phyloP scores from a whole-genome alignment of 2,888 invertebrate species.

The Allophyes oxyacanthae region DNA sequence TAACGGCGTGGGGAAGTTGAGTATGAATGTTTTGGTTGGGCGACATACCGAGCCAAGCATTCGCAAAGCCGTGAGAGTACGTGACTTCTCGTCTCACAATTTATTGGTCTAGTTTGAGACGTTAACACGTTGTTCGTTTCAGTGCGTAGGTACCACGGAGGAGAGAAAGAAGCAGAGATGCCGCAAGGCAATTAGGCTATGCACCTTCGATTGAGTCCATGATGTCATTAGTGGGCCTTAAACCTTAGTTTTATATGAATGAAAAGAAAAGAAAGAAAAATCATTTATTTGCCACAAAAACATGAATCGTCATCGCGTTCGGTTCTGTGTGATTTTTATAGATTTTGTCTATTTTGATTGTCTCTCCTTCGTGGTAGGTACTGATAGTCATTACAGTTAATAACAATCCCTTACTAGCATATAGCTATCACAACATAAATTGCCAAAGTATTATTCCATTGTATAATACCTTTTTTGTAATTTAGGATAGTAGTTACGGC shows the following conservation, averaged over 20 bases:
- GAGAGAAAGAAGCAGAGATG: too few relatives aligned
- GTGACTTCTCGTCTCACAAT: slow-evolving; percentile 34
- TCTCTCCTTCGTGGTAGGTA: too few relatives aligned
- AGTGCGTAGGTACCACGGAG: background rate
- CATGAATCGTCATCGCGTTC: too few relatives aligned
- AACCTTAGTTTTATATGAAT: too few relatives aligned
- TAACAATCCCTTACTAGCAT: slow-evolving; percentile 2
- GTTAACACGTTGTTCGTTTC: slow-evolving; percentile 16
- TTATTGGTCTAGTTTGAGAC: slow-evolving; percentile 30
- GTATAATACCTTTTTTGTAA: slow-evolving; percentile 14
- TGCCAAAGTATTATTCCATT: slow-evolving; percentile 5
- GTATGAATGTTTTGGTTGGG: slow-evolving; percentile 12
- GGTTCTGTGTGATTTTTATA: too few relatives aligned
- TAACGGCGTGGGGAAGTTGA: slow-evolving; percentile 9
- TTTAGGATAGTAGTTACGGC: slow-evolving; percentile 3
- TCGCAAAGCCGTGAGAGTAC: slow-evolving; percentile 14
- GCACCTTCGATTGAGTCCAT: too few relatives aligned
- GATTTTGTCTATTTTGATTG: too few relatives aligned
- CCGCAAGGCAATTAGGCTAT: too few relatives aligned
- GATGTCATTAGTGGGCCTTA: too few relatives aligned
- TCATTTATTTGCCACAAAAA: too few relatives aligned
- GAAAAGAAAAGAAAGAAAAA: too few relatives aligned
- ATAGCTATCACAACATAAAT: background rate
- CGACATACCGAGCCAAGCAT: background rate
- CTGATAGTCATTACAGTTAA: slow-evolving; percentile 22